Evolutionary conservation across 1,140 invertebrate genomes (phyloP).

Genomic region (Plectrocnemia conspersa): DNA sequence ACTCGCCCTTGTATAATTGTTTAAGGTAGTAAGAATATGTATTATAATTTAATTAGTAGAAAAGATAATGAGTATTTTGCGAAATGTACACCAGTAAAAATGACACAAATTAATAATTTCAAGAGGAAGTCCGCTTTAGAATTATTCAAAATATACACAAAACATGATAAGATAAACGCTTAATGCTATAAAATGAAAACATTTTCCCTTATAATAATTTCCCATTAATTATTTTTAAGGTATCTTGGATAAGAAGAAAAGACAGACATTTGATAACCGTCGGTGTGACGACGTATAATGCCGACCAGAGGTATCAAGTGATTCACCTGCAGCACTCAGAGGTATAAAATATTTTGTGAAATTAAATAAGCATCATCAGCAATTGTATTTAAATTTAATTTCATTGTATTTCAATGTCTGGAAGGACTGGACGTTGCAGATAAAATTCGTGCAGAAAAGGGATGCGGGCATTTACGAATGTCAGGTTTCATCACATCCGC

Average conservation of each 20-base stretch:
- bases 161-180: too few species aligned
- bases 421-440: slow-evolving; percentile 80
- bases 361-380: not conserved
- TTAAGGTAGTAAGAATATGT: too few species aligned
- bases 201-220: too few species aligned
- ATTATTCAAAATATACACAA: too few species aligned
- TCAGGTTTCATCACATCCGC: slow-evolving; percentile 82
- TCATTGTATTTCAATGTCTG: not conserved
- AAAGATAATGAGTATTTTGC: too few species aligned
- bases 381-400: slow-evolving; percentile 3
- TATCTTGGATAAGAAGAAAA: slow-evolving; percentile 44
- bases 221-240: slow-evolving; percentile 38
- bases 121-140: too few species aligned
- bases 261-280: slow-evolving; percentile 50
- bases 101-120: too few species aligned
- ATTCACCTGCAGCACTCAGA: slow-evolving; percentile 37
- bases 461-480: slow-evolving; percentile 83
- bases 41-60: too few species aligned
- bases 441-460: slow-evolving; percentile 72
- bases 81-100: too few species aligned
- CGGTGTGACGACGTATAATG: slow-evolving; percentile 48
- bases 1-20: too few species aligned
- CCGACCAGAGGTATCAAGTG: slow-evolving; percentile 46
- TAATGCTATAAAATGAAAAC: too few species aligned
- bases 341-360: slow-evolving; percentile 30